These are phyloP conservation scores for Lucilia sericata DNA, from an alignment of 1,140 invertebrate species.

Conservation along the genomic window DNA sequence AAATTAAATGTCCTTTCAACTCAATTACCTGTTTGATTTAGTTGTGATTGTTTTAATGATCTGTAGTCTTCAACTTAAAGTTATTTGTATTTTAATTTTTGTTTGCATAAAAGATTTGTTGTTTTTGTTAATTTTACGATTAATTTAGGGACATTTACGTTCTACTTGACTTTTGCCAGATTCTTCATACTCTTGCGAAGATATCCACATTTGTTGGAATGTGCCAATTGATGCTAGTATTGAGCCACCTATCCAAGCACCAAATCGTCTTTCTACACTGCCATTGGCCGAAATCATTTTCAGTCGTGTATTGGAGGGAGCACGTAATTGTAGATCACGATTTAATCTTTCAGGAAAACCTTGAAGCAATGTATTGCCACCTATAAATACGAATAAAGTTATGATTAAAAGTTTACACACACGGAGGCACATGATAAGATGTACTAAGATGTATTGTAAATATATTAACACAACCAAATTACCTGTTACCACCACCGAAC, in stretches of 20 bases:
- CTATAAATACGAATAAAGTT: conserved; percentile 47
- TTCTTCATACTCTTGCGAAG: conserved; percentile 96
- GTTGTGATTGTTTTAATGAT: background rate
- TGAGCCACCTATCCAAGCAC: conserved; percentile 96
- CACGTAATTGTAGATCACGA: conserved; percentile 86
- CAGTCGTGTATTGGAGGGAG: conserved; percentile 89
- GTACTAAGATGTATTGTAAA: no score
- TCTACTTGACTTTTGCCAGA: conserved; percentile 92
- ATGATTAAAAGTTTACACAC: no score
- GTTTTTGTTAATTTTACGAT: background rate
- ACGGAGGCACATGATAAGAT: background rate
- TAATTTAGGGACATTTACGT: conserved; percentile 85
- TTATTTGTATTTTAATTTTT: background rate
- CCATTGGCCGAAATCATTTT: conserved; percentile 89
- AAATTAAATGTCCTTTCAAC: no score
- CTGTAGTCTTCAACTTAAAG: no score
- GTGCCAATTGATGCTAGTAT: conserved; percentile 95
- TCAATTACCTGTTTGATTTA: background rate
- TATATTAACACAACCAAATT: no score
- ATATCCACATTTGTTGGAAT: conserved; percentile 99
- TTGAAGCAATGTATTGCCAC: conserved; percentile 85
- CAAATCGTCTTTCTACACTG: conserved; percentile 87
- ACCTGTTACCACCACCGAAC: conserved; percentile 90
- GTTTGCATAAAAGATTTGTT: conserved; percentile 17
- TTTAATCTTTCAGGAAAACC: conserved; percentile 80